Evolutionary conservation across 2,888 invertebrate genomes (phyloP).

Genomic region (Shargacucullia verbasci): DNA sequence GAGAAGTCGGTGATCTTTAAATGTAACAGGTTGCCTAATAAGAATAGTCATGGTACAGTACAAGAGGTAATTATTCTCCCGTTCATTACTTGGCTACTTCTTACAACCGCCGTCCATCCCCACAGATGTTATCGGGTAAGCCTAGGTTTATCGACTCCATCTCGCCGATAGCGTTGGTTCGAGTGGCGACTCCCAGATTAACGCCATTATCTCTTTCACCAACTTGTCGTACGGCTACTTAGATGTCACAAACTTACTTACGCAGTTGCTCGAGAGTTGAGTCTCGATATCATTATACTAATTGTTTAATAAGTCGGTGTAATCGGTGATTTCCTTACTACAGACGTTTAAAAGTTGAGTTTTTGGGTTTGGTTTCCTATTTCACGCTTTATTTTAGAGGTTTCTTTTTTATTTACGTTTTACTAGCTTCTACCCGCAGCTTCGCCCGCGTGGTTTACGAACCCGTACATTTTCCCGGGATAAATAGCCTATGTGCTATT

Average conservation of each 20-base stretch:
- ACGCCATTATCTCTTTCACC: conserved; percentile 74
- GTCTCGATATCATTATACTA: conserved; percentile 40
- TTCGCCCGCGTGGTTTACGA: no score
- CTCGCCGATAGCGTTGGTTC: conserved; percentile 64
- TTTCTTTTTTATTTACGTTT: no score
- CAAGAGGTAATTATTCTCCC: conserved; percentile 34
- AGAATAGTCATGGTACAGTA: conserved; percentile 12
- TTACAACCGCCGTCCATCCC: conserved; percentile 55
- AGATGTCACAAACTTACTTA: conserved; percentile 67
- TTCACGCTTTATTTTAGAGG: no score
- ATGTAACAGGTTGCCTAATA: no score
- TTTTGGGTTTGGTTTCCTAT: neutral
- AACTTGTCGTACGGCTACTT: conserved; percentile 76
- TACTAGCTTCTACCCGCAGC: no score
- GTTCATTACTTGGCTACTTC: conserved; percentile 55
- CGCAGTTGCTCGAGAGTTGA: conserved; percentile 53
- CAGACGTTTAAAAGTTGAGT: neutral
- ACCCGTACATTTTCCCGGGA: no score
- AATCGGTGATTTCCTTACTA: neutral
- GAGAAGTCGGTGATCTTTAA: no score
- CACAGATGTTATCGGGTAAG: conserved; percentile 73
- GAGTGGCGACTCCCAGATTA: conserved; percentile 75
- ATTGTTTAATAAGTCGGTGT: conserved; percentile 38
- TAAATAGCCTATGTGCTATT: no score
- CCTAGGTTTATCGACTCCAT: conserved; percentile 75